Evolutionary conservation across 2,888 invertebrate species (phyloP), one percentile per base, ranked within the genome.

Genomic region (Boloria euphrosyne): DNA sequence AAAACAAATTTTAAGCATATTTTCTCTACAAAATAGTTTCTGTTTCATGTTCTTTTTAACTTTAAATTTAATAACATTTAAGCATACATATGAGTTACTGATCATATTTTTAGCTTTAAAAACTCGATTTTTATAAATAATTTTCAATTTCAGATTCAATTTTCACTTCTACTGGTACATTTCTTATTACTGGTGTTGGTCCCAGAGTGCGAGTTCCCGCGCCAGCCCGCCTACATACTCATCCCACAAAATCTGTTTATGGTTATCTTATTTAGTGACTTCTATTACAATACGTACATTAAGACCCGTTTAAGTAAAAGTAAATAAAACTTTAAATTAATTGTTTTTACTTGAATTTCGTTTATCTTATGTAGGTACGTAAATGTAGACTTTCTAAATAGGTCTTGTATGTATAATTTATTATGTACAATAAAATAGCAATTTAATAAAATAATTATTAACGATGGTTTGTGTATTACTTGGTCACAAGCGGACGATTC

Each of bases 211-310:
- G 79, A 76, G 0, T 94, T 90, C 78, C 95, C 95, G 1, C 85
- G 84, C 49, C 83, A 90, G 76, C 87, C 93, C 0, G 87, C 93
- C 0, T 88, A 89, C 62, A 72, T 94, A 6, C 82, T 94, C 38
- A 85, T 95, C 18, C 94, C 94, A 0, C 95, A 96, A 78, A 95
- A 95, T 80, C 72, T 94, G 0, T 94, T 95, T 76, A 95, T 96
- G 93, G 85, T 95, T 10, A 76, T 93, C n/a, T 82, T 96, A 27
- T 96, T 96, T 78, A 81, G 85, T 5, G 95, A 95, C 73, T 96
- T 96, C 83, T 96, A 96, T 76, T 93, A 93, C 73, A 93, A 93
- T 62, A 76, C 94, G 0, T 96, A 96, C 75, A 77, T 94, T 14
- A 83, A 80, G 61, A 77, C 63, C 4, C 67, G 72, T n/a, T 68